Percentiles rank a stretch among this genome's conserved stretches.
These are phyloP conservation scores for Gambusia affinis DNA, from an alignment of 2,113 vertebrate species.

Conservation along the genomic window DNA sequence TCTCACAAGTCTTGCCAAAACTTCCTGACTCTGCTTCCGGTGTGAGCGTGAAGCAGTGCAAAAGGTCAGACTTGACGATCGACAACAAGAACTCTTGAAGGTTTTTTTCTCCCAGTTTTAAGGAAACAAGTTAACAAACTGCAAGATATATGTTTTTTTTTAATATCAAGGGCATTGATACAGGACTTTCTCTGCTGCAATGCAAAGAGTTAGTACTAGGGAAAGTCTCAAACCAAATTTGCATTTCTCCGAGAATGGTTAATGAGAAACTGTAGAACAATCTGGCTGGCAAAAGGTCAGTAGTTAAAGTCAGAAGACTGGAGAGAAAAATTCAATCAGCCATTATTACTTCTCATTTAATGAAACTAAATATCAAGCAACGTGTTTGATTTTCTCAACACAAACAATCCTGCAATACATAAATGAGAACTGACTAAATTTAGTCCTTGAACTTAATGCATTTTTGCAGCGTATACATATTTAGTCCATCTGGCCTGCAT, in stretches of 20 bases:
- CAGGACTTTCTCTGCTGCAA: not conserved
- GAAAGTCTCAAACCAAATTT: not conserved
- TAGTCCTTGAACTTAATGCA: not conserved
- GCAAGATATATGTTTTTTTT: not conserved
- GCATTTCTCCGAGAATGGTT: not conserved
- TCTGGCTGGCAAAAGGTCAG: conserved; percentile 2
- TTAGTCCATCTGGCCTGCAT: not conserved
- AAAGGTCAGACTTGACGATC: not conserved
- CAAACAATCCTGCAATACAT: not conserved
- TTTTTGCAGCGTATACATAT: not conserved
- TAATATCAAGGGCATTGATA: not conserved
- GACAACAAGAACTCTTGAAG: not conserved
- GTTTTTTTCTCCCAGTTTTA: not conserved
- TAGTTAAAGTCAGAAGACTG: conserved; percentile 1
- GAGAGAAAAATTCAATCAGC: not conserved
- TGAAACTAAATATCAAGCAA: not conserved
- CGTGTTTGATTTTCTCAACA: not conserved
- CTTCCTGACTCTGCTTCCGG: not conserved
- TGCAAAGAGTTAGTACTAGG: not conserved
- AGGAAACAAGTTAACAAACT: not conserved
- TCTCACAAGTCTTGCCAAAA: conserved; percentile 26
- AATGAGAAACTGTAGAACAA: not conserved
- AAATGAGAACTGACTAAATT: not conserved
- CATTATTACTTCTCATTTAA: not conserved
- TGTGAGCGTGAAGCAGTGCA: not conserved